Conservation (phyloP, 2,113 vertebrate genomes). For the Mystacornis crossleyi region DNA sequence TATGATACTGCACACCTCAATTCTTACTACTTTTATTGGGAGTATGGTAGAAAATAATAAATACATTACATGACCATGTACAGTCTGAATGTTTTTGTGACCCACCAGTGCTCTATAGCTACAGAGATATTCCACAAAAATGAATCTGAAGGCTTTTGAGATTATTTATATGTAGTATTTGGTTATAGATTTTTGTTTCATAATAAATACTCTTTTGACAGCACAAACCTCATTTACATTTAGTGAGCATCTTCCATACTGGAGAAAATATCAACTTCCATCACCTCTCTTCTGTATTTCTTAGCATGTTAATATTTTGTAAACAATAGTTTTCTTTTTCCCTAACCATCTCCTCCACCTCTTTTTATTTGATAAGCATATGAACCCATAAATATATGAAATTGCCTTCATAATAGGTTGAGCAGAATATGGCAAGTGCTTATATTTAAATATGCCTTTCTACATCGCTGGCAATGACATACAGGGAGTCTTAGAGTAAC, state of each 20-base stretch:
- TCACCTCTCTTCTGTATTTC: neutral
- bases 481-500: neutral
- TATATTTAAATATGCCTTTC: neutral
- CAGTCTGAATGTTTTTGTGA: neutral
- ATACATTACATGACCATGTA: neutral
- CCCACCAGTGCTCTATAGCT: neutral
- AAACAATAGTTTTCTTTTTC: neutral
- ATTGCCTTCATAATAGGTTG: neutral
- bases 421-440: neutral
- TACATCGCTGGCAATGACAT: neutral
- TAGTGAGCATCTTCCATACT: neutral
- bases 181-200: neutral
- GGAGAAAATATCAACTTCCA: neutral
- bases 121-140: neutral
- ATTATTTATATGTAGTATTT: neutral
- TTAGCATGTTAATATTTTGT: neutral
- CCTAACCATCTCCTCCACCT: neutral
- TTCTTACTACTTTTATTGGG: neutral
- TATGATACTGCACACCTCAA: neutral
- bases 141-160: neutral
- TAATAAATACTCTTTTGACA: neutral
- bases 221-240: neutral
- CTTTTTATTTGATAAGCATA: neutral
- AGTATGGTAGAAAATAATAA: neutral
- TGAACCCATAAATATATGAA: neutral